Conservation (phyloP, 2,113 vertebrate genomes). For the Synodontis membranacea region DNA sequence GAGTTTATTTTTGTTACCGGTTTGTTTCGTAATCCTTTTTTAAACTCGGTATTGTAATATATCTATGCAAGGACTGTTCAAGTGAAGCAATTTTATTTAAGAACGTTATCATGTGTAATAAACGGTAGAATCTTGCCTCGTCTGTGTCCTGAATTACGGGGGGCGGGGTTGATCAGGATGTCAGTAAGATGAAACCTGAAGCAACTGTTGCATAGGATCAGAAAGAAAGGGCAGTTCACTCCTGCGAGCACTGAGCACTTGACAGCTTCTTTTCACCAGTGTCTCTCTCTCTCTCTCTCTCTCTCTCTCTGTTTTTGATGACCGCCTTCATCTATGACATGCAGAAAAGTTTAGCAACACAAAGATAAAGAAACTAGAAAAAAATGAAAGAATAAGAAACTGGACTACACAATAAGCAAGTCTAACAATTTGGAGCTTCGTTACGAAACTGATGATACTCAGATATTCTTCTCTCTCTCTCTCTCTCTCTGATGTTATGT, state of each 20-base stretch:
- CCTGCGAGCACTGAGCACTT: neutral
- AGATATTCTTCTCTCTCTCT: conserved; percentile 38
- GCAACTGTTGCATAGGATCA: neutral
- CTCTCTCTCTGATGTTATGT: conserved; percentile 40
- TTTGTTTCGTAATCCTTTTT: conserved; percentile 99
- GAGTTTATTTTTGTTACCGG: conserved; percentile 99
- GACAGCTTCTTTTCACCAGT: neutral
- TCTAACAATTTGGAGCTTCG: conserved; percentile 48
- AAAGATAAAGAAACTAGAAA: neutral
- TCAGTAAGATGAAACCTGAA: no score
- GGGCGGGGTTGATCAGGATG: no score
- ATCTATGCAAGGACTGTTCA: conserved; percentile 99
- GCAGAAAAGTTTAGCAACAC: neutral
- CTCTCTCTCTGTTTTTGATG: neutral
- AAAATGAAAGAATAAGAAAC: neutral
- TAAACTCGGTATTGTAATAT: conserved; percentile 99
- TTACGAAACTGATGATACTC: conserved; percentile 33
- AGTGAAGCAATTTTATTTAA: conserved; percentile 99
- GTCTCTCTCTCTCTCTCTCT: no score
- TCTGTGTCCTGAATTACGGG: neutral
- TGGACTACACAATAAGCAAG: neutral
- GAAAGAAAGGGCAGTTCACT: neutral
- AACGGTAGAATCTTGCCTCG: conserved; percentile 91
- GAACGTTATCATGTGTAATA: conserved; percentile 99
- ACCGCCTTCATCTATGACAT: no score